Percentiles rank a stretch among this genome's conserved stretches.
These are phyloP conservation scores for Griposia aprilina DNA, from an alignment of 2,888 invertebrate species.

Conservation along the genomic window DNA sequence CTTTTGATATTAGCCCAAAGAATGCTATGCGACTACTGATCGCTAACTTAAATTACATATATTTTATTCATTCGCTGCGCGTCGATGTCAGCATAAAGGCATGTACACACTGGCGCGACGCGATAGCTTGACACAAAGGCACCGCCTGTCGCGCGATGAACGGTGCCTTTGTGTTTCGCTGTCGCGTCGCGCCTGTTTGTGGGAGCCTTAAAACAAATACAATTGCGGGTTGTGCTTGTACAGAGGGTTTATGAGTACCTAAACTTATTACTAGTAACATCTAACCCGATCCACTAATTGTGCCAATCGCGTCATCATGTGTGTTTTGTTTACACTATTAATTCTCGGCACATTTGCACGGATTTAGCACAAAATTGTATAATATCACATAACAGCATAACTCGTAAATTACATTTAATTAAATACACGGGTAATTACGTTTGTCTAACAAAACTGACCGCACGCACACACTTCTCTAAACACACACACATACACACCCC, in stretches of 20 bases:
- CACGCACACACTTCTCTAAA: slow-evolving; percentile 20
- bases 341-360: slow-evolving; percentile 29
- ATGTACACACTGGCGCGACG: too few species aligned
- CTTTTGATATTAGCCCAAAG: not conserved
- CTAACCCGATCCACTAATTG: not conserved
- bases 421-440: slow-evolving; percentile 43
- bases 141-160: too few species aligned
- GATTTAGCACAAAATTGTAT: slow-evolving; percentile 24
- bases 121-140: too few species aligned
- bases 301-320: not conserved
- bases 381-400: slow-evolving; percentile 29
- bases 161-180: too few species aligned
- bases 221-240: too few species aligned
- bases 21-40: not conserved
- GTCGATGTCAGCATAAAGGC: not conserved
- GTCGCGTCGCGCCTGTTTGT: too few species aligned
- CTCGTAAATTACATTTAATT: slow-evolving; percentile 51
- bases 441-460: slow-evolving; percentile 46
- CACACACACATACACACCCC: not conserved
- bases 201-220: not conserved
- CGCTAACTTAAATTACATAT: not conserved
- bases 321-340: slow-evolving; percentile 16
- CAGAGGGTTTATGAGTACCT: not conserved
- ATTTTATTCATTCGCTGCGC: not conserved
- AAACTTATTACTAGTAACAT: not conserved